Evolutionary conservation across 1,140 invertebrate species (phyloP), one percentile per base, ranked within the genome.

Genomic region (Drosophila neocordata): DNA sequence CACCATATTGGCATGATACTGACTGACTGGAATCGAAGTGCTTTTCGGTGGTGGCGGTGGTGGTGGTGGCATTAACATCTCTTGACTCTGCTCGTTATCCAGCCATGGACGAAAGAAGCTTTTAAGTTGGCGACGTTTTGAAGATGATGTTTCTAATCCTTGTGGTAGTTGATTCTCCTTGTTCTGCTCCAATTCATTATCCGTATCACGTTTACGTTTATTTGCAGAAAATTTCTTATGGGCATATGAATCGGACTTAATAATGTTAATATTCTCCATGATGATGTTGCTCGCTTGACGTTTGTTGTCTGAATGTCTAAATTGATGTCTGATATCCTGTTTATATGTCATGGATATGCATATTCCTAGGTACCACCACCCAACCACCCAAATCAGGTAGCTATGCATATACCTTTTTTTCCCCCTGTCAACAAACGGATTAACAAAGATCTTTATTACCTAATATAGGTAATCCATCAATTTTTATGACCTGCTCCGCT

Each of bases 1-100:
- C 37, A 87, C 77, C 81, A 85, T 87, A 34, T 85, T 85, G 63
- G 81, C 81, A 37, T 85, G 81, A 24, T 87, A 87, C 41, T 65
- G 82, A 24, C 69, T 73, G 3, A 55, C 64, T 12, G 18, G n/a
- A 1, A 34, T 18, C 6, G 20, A 7, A 13, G 35, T 3, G 11
- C 31, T 44, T 35, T 7, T 59, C 20, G 59, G 1, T 58, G 31
- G 4, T 4, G 34, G 1, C 12, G 38, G 7, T 5, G 13, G 27
- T 5, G 27, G 2, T 11, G 57, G 18, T 9, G 56, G 3, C 7
- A 12, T 59, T 51, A 18, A 4, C 1, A 6, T 3, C 5, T 66
- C 75, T 2, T 5, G 59, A n/a, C 53, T 65, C 31, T 76, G 67
- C 8, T 83, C 79, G 2, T 66, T 80, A 24, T 73, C 77, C 63